Conservation (phyloP, 2,797 vertebrate genomes). For the Sebastes elongatus region DNA sequence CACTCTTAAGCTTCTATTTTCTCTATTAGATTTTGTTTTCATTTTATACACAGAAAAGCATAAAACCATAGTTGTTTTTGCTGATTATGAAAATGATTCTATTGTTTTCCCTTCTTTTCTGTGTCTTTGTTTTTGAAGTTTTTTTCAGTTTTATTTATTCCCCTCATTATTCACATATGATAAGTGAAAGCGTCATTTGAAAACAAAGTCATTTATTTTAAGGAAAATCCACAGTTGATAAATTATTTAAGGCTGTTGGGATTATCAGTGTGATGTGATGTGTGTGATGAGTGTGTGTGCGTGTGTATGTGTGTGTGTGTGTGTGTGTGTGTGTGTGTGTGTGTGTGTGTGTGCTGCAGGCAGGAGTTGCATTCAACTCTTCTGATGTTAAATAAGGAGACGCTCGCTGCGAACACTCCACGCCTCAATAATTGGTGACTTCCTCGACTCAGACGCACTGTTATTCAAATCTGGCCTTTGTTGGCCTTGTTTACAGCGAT, state of each 20-base stretch:
- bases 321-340: conserved; percentile 19
- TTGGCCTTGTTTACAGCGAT: conserved; percentile 71
- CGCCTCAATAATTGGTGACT: conserved; percentile 72
- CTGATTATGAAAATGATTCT: conserved; percentile 17
- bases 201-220: conserved; percentile 72
- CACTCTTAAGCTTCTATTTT: neutral
- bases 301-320: conserved; percentile 18
- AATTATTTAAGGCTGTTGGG: conserved; percentile 81
- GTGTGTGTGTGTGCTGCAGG: conserved; percentile 32
- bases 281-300: conserved; percentile 3
- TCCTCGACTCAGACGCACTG: conserved; percentile 36
- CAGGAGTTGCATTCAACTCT: conserved; percentile 60
- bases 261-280: conserved; percentile 49
- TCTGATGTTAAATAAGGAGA: conserved; percentile 73
- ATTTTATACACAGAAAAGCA: neutral
- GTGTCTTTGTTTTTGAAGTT: conserved; percentile 19
- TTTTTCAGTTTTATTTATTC: conserved; percentile 26
- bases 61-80: conserved; percentile 1
- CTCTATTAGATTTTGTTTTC: neutral
- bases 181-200: conserved; percentile 33
- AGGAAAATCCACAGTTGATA: conserved; percentile 72
- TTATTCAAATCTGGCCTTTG: conserved; percentile 71
- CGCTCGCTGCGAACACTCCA: conserved; percentile 35
- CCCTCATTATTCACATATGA: conserved; percentile 42
- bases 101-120: conserved; percentile 15